These are phyloP conservation scores for Poecilia wingei DNA, from an alignment of 2,797 vertebrate genomes.

Conservation along the genomic window DNA sequence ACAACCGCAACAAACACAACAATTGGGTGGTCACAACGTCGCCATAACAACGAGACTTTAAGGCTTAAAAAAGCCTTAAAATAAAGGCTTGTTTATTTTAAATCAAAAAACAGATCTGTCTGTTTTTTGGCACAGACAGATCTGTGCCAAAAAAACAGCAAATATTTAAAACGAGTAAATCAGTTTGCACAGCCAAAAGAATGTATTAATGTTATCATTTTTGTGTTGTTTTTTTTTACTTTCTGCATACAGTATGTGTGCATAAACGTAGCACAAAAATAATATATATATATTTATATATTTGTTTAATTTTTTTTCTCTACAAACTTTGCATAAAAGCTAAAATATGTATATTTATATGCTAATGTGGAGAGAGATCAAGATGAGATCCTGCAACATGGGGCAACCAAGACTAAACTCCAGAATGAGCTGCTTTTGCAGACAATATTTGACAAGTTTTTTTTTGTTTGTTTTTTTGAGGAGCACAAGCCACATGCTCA, in stretches of 20 bases:
- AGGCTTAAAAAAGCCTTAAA: not conserved
- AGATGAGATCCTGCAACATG: not conserved
- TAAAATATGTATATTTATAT: no score
- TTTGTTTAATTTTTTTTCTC: no score
- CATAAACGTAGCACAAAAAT: no score
- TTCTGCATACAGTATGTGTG: no score
- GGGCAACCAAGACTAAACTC: not conserved
- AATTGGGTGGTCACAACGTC: not conserved
- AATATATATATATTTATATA: no score
- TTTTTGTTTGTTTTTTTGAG: not conserved
- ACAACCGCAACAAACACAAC: not conserved
- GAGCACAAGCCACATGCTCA: not conserved
- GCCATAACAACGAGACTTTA: not conserved
- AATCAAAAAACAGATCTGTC: no score
- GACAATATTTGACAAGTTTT: not conserved
- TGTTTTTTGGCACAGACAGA: not conserved
- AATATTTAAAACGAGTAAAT: no score
- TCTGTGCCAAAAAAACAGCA: not conserved
- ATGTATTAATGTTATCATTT: no score
- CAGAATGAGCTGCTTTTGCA: not conserved
- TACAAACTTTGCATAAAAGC: no score
- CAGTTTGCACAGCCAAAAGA: no score
- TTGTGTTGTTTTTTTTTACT: no score
- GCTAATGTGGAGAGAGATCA: not conserved
- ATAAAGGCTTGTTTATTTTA: no score